A percentile compares a stretch with the other conserved stretches of the same genome.
Evolutionary conservation across 2,113 vertebrate genomes (phyloP).

Genomic region (Psammodynastes pulverulentus): DNA sequence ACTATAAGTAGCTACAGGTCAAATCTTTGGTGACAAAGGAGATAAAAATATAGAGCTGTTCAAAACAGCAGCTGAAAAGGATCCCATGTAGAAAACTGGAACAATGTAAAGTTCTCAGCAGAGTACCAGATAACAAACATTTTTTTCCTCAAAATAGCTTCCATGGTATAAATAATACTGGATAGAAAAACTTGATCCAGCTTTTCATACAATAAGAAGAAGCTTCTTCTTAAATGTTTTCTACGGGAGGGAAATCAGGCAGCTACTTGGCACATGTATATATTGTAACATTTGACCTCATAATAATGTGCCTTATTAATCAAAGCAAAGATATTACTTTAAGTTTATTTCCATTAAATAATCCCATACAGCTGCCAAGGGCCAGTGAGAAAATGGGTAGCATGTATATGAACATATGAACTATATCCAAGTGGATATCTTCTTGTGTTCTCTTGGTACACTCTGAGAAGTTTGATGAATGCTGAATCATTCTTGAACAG

Average conservation of each 20-base stretch:
- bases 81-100: neutral
- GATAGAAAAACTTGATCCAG: neutral
- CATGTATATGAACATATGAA: no score
- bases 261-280: neutral
- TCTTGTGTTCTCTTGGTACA: constrained; percentile 18
- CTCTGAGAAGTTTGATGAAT: constrained; percentile 12
- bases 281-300: neutral
- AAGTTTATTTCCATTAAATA: neutral
- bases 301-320: neutral
- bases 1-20: neutral
- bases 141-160: neutral
- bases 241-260: neutral
- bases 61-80: neutral
- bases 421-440: neutral
- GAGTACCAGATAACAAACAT: neutral
- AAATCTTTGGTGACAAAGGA: neutral
- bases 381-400: neutral
- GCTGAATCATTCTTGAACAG: constrained; percentile 26
- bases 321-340: neutral
- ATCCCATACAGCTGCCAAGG: neutral
- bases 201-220: neutral
- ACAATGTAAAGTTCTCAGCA: neutral
- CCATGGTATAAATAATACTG: neutral
- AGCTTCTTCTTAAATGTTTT: neutral
- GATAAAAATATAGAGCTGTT: neutral